Conservation (phyloP, 2,113 vertebrate species). For the Periophthalmus modestus region DNA sequence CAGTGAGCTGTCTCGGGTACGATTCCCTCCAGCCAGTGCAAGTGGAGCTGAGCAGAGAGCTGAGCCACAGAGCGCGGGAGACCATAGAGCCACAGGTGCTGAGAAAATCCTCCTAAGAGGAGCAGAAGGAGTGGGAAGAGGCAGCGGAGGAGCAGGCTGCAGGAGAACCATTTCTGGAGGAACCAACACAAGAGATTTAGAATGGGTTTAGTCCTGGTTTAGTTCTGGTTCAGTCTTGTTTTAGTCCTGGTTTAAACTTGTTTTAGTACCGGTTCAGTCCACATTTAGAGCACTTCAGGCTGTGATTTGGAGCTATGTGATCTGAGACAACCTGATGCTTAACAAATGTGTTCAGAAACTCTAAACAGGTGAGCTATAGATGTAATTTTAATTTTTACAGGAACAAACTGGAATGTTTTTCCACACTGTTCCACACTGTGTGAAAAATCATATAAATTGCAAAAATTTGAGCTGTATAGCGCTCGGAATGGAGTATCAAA, state of each 20-base stretch:
- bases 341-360: too few relatives aligned
- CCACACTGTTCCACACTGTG: too few relatives aligned
- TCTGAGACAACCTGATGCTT: too few relatives aligned
- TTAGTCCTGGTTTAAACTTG: neutral
- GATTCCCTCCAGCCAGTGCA: constrained; percentile 67
- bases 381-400: too few relatives aligned
- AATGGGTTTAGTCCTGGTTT: neutral
- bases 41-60: constrained; percentile 66
- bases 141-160: constrained; percentile 41
- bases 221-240: neutral
- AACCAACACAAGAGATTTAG: neutral
- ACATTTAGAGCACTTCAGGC: neutral
- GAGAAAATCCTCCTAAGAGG: constrained; percentile 63
- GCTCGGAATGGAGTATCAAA: too few relatives aligned
- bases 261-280: neutral
- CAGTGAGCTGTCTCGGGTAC: constrained; percentile 56
- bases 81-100: constrained; percentile 73
- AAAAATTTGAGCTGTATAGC: too few relatives aligned
- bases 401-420: too few relatives aligned
- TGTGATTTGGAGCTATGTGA: neutral
- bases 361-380: too few relatives aligned
- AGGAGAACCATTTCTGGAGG: constrained; percentile 42
- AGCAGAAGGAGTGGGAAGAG: constrained; percentile 65
- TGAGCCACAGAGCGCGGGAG: constrained; percentile 62
- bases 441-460: too few relatives aligned